Base-by-base conservation (phyloP, 2,797 vertebrate species). In the Phoeniculus purpureus region DNA sequence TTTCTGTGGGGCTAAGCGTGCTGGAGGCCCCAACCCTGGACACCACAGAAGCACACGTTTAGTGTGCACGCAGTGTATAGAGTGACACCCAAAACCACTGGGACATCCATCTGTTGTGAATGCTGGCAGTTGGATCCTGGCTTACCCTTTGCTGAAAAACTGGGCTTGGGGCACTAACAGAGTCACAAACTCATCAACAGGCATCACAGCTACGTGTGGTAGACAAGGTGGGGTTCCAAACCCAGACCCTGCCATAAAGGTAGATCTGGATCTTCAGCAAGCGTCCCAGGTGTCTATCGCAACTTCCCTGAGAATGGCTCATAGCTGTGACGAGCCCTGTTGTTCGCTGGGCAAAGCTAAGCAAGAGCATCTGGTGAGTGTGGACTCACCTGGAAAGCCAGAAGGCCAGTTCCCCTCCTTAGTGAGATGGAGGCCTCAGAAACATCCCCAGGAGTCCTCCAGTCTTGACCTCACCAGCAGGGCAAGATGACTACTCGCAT, bases 31-130 rank as follows among this genome's bases (percentile, higher is more conserved):
- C 50, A 21, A 26, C 26, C 56, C 67, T 27, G 56, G 37, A 74
- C 59, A 76, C 4, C 15, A 26, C 22, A 3, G 2, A 77, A 56
- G 48, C 29, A 45, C 27, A 4, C 1, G 2, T 62, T 65, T 55
- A 25, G 19, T 10, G 32, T 50, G 20, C 26, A 54, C 2, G 9
- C 10, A 68, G 20, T 5, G 2, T 22, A 37, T 51, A 1, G 0
- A 74, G 25, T 43, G 31, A 74, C 61, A 43, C 34, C 22, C 19
- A 45, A 56, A 67, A 50, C 27, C 47, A 20, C 9, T 64, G 40
- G n/a, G 56, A 65, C 1, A 0, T 51, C 18, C 5, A 11, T 29
- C 25, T 40, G 43, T 66, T 1, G 2, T 29, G 18, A 65, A 40
- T n/a, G 52, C 14, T 58, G 29, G 32, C 13, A 55, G 27, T 7